Evolutionary conservation across 2,113 vertebrate species (phyloP).

Genomic region (Chaetorhynchus papuensis): DNA sequence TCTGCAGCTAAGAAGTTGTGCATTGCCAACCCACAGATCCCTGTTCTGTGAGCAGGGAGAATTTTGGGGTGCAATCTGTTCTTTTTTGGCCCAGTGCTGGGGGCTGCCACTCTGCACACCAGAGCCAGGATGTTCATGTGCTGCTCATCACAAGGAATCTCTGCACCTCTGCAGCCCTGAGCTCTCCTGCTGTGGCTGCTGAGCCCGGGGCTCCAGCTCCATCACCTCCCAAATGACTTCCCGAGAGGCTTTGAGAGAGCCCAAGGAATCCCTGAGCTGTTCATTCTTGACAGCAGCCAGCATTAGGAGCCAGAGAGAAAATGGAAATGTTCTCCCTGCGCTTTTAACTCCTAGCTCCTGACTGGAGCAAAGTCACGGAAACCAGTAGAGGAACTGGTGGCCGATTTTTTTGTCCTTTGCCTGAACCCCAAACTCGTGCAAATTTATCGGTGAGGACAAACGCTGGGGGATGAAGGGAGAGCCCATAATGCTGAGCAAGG

Average conservation of each 20-base stretch:
- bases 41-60: neutral
- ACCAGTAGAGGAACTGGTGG: neutral
- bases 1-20: neutral
- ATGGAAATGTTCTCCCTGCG: neutral
- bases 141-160: neutral
- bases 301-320: neutral
- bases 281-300: neutral
- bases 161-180: neutral
- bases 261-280: neutral
- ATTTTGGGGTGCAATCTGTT: neutral
- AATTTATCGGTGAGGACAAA: neutral
- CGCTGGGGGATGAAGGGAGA: neutral
- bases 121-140: neutral
- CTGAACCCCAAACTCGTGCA: neutral
- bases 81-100: accelerated
- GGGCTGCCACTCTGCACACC: neutral
- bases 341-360: neutral
- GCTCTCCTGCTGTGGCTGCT: neutral
- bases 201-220: neutral
- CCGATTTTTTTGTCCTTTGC: neutral
- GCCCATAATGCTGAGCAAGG: neutral
- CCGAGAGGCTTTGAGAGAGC: neutral
- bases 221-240: neutral
- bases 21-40: too few species aligned
- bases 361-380: neutral